Evolutionary conservation across 2,113 vertebrate genomes (phyloP).

Genomic region (Lanius ludovicianus): DNA sequence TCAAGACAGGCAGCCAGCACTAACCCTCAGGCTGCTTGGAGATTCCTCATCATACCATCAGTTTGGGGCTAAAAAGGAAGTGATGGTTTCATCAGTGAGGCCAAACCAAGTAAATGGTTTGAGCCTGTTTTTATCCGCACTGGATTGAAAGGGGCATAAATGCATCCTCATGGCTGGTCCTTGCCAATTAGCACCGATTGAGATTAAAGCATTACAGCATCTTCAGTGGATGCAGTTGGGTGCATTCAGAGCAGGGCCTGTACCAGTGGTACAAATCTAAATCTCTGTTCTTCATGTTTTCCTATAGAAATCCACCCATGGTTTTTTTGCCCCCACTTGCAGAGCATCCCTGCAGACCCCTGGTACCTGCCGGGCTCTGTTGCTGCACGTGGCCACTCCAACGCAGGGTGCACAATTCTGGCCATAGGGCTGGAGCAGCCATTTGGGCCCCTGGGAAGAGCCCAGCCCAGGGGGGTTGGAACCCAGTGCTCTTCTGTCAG

Average conservation of each 20-base stretch:
- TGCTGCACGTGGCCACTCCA: accelerated
- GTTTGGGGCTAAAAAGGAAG: neutral
- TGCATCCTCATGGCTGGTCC: neutral
- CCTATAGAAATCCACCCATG: accelerated
- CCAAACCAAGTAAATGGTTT: conserved; percentile 16
- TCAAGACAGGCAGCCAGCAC: neutral
- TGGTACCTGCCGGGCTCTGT: neutral
- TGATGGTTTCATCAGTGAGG: neutral
- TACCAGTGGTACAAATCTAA: neutral
- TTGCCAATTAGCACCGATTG: neutral
- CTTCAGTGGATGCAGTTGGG: neutral
- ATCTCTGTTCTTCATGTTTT: neutral
- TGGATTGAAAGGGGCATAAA: neutral
- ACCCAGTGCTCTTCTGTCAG: accelerated
- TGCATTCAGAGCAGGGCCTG: neutral
- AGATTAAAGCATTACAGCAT: neutral
- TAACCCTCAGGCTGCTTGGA: neutral
- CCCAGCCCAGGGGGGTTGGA: neutral
- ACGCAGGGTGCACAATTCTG: neutral
- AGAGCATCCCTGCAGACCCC: neutral
- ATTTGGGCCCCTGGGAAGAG: neutral
- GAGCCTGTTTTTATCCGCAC: neutral
- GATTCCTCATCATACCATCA: neutral
- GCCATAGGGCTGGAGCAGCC: neutral
- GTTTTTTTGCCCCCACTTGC: neutral